Percentiles rank a stretch among this genome's conserved stretches.
These are phyloP conservation scores for Heterohyrax brucei DNA, from an alignment of 2,797 vertebrate species.

Conservation along the genomic window DNA sequence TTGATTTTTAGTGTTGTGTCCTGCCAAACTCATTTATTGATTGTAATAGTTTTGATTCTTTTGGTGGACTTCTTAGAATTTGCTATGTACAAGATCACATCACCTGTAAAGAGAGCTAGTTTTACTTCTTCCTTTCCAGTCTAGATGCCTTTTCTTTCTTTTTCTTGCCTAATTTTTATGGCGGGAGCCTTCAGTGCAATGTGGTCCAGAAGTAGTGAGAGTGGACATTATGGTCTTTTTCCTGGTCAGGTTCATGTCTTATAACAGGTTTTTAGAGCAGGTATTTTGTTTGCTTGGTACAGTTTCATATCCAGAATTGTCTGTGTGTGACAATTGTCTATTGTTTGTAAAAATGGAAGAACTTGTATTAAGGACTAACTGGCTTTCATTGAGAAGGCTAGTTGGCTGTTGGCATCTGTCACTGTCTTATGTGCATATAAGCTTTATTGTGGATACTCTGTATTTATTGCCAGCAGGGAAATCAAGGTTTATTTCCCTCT, in stretches of 20 bases:
- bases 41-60: not conserved
- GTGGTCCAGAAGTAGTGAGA: not conserved
- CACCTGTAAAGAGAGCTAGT: not conserved
- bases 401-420: constrained; percentile 89
- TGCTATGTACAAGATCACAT: not conserved
- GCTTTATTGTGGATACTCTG: constrained; percentile 34
- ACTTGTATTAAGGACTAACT: constrained; percentile 90
- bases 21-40: not conserved
- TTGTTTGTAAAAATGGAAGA: constrained; percentile 58
- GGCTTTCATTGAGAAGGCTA: constrained; percentile 93
- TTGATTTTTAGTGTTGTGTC: too few species aligned
- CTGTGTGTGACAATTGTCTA: not conserved
- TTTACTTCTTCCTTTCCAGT: not conserved
- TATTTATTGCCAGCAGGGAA: constrained; percentile 38
- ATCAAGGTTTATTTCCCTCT: not conserved
- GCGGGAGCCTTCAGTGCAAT: too few species aligned
- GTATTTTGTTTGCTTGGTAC: constrained; percentile 27
- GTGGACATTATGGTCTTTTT: not conserved
- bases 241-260: not conserved
- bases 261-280: constrained; percentile 3
- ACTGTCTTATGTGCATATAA: constrained; percentile 77
- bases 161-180: too few species aligned
- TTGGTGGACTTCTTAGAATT: not conserved
- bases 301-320: not conserved
- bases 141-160: too few species aligned